Evolutionary conservation across 2,113 vertebrate species (phyloP).

Genomic region (Tylochromis polylepis): DNA sequence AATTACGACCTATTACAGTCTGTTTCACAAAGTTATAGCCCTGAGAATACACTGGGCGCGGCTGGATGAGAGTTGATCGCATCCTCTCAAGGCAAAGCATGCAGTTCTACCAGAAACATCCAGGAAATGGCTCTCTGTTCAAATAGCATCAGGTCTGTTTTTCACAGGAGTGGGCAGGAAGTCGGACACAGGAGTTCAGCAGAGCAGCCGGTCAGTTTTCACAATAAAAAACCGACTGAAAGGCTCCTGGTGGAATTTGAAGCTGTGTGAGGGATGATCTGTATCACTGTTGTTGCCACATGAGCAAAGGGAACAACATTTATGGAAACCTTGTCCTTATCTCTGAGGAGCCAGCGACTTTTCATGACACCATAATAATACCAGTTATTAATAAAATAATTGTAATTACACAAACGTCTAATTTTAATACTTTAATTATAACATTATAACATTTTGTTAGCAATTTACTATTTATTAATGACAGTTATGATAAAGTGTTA

Average conservation of each 20-base stretch:
- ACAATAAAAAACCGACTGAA: too few species aligned
- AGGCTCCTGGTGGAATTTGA: background rate
- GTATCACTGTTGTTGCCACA: background rate
- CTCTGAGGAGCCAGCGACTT: background rate
- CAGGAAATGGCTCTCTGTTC: fast-evolving
- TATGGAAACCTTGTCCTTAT: fast-evolving
- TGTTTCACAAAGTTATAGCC: background rate
- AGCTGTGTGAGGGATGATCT: background rate
- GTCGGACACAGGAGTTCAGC: background rate
- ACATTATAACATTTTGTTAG: too few species aligned
- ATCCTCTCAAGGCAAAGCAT: background rate
- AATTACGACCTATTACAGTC: background rate
- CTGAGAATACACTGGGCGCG: fast-evolving
- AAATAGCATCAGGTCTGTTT: background rate
- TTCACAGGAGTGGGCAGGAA: background rate
- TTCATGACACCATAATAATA: background rate
- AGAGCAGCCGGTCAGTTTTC: too few species aligned
- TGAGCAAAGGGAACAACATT: background rate
- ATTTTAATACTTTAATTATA: too few species aligned
- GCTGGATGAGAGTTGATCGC: background rate
- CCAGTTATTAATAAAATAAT: background rate
- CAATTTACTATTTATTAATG: background rate
- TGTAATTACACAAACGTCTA: background rate
- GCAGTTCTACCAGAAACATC: background rate
- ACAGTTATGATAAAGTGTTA: background rate